A percentile compares a stretch with the other conserved stretches of the same genome.
These are phyloP conservation scores for Nyctibius bracteatus DNA, from an alignment of 2,113 vertebrate species.

Conservation along the genomic window DNA sequence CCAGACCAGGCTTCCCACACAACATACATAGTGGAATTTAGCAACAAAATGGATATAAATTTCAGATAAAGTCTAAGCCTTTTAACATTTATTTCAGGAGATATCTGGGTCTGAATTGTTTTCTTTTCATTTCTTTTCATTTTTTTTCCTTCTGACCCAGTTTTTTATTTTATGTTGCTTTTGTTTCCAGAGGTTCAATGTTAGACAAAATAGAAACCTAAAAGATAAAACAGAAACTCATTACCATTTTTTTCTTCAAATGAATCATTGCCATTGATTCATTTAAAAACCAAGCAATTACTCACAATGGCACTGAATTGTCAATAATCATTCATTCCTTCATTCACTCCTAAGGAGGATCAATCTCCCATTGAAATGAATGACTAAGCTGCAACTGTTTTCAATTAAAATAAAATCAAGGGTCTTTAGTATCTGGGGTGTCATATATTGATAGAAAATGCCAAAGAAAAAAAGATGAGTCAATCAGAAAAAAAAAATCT, in stretches of 20 bases:
- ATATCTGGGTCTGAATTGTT: background rate
- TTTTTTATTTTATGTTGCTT: background rate
- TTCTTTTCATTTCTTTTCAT: background rate
- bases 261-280: background rate
- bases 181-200: background rate
- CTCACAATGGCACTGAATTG: background rate
- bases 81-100: background rate
- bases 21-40: background rate
- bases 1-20: background rate
- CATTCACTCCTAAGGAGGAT: background rate
- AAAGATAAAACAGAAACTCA: background rate
- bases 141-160: fast-evolving
- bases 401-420: background rate
- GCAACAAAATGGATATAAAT: background rate
- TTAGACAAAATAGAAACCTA: background rate
- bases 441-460: background rate
- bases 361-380: background rate
- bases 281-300: background rate
- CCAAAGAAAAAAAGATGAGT: background rate
- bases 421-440: background rate
- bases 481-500: background rate
- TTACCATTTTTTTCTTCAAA: background rate
- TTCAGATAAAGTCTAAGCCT: background rate
- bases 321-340: background rate
- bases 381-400: background rate